Conservation (phyloP, 2,797 vertebrate species). For the Eulemur mongoz region DNA sequence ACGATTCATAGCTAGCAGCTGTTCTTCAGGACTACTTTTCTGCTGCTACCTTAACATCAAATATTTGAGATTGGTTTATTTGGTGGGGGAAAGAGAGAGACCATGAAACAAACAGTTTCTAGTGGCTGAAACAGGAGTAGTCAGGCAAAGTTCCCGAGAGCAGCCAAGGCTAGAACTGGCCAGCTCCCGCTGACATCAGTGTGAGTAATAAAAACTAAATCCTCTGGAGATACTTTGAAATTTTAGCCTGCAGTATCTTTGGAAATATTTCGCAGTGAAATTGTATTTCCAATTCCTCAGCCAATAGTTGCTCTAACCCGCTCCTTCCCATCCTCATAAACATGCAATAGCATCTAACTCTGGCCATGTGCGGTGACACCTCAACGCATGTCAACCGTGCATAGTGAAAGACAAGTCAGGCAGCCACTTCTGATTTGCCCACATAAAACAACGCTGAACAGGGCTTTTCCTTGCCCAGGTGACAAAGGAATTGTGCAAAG, state of each 20-base stretch:
- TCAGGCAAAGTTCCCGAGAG: slow-evolving; percentile 25
- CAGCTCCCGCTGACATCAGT: slow-evolving; percentile 17
- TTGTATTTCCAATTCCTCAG: slow-evolving; percentile 57
- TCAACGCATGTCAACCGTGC: background rate
- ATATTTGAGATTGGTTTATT: slow-evolving; percentile 45
- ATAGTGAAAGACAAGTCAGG: background rate
- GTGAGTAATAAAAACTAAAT: slow-evolving; percentile 41
- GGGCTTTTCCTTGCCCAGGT: background rate
- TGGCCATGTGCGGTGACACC: background rate
- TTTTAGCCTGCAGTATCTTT: slow-evolving; percentile 50
- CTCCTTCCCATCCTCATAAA: background rate
- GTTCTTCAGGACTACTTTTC: background rate
- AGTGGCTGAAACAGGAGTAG: slow-evolving; percentile 28
- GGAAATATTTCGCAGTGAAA: slow-evolving; percentile 65
- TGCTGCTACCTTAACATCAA: background rate
- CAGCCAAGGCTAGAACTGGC: slow-evolving; percentile 20
- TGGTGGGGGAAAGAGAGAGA: background rate
- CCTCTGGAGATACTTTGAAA: slow-evolving; percentile 60
- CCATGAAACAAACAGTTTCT: slow-evolving; percentile 39
- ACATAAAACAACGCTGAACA: background rate
- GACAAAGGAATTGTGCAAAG: background rate
- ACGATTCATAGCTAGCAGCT: background rate
- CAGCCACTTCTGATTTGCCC: slow-evolving; percentile 15
- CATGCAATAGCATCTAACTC: background rate
- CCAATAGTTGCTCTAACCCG: slow-evolving; percentile 40